Conservation (phyloP, 2,888 invertebrate species). For the Xylocampa areola region DNA sequence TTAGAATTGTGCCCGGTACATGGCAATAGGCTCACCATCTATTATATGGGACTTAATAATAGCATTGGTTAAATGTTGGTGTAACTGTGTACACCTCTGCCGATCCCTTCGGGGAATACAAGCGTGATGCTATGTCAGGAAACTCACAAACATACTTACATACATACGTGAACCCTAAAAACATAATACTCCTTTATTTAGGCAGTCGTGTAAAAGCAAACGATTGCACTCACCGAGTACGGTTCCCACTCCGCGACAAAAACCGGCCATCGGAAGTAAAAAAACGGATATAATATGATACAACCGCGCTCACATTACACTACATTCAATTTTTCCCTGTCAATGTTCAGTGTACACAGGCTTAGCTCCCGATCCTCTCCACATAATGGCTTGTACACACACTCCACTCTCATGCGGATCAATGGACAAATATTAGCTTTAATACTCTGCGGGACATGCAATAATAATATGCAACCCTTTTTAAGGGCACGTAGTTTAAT, state of each 20-base stretch:
- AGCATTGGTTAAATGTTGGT: no score
- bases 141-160: no score
- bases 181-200: no score
- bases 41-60: no score
- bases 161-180: no score
- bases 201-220: no score
- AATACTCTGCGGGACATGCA: conserved; percentile 58
- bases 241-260: conserved; percentile 8
- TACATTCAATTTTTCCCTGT: conserved; percentile 63
- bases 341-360: conserved; percentile 60
- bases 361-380: conserved; percentile 67
- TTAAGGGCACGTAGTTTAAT: conserved; percentile 10
- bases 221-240: neutral
- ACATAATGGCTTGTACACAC: conserved; percentile 75
- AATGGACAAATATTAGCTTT: conserved; percentile 77
- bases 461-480: conserved; percentile 46
- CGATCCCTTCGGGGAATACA: no score
- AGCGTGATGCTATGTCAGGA: no score
- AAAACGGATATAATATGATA: conserved; percentile 45
- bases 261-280: conserved; percentile 17
- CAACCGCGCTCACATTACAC: conserved; percentile 60
- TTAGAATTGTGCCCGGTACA: no score
- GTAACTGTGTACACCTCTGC: no score
- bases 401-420: conserved; percentile 60
- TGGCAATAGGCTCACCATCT: no score